These are phyloP conservation scores for Aspiorhynchus laticeps DNA, from an alignment of 2,113 vertebrate genomes.

Conservation along the genomic window DNA sequence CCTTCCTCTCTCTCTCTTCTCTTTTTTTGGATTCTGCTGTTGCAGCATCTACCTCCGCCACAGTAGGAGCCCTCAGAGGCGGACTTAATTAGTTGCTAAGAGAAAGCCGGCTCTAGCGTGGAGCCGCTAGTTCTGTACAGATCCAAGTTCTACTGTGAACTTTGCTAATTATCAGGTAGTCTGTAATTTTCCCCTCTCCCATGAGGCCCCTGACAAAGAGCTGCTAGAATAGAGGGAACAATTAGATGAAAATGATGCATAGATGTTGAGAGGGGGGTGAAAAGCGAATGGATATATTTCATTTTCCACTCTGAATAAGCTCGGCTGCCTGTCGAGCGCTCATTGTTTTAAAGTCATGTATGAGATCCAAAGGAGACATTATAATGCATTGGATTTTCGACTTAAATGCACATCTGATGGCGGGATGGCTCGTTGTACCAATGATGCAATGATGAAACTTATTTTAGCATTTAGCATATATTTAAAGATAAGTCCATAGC, in stretches of 20 bases:
- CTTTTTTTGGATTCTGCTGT: constrained; percentile 75
- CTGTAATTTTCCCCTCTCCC: constrained; percentile 79
- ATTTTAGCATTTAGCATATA: background rate
- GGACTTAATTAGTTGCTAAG: constrained; percentile 83
- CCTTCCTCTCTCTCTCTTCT: background rate
- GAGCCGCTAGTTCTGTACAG: constrained; percentile 67
- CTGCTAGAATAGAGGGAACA: constrained; percentile 64
- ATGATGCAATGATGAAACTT: constrained; percentile 1
- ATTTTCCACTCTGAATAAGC: constrained; percentile 33
- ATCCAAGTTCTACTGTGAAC: constrained; percentile 78
- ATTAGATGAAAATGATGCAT: constrained; percentile 63
- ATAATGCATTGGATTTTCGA: background rate
- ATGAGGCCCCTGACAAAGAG: constrained; percentile 69
- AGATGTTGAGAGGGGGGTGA: constrained; percentile 50
- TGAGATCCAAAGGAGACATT: background rate
- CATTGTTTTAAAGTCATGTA: constrained; percentile 48
- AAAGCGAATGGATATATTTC: constrained; percentile 46
- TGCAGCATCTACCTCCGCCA: constrained; percentile 75
- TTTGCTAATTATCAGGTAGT: constrained; percentile 85
- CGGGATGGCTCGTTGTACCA: background rate
- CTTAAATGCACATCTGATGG: background rate
- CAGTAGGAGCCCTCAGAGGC: constrained; percentile 77
- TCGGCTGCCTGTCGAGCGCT: constrained; percentile 26
- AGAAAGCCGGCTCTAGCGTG: constrained; percentile 75
- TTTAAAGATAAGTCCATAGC: background rate